Evolutionary conservation across 2,888 invertebrate species (phyloP).

Genomic region (Pandemis cinnamomeana): DNA sequence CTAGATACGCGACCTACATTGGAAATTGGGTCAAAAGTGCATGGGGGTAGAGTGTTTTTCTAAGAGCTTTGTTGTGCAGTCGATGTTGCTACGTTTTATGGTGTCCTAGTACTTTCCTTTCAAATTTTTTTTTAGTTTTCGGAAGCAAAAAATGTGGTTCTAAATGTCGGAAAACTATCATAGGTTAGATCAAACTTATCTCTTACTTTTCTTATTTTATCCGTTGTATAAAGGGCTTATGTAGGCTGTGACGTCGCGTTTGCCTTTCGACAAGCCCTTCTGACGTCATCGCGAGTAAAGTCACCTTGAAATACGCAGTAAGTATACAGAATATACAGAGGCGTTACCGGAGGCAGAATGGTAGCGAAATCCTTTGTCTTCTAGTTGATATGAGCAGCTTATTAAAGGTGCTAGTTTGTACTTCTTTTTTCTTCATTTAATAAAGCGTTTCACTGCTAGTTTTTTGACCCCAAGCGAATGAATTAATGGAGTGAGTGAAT

Average conservation of each 20-base stretch:
- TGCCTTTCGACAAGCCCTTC: neutral
- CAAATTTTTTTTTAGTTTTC: no score
- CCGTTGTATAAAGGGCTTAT: neutral
- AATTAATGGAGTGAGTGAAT: no score
- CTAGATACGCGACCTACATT: constrained; percentile 14
- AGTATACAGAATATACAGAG: neutral
- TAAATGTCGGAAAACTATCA: no score
- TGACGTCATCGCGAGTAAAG: neutral
- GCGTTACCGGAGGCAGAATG: neutral
- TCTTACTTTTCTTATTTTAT: no score
- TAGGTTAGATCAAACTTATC: no score
- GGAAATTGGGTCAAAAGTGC: constrained; percentile 20
- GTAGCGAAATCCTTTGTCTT: neutral
- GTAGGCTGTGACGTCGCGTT: neutral
- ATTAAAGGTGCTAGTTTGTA: no score
- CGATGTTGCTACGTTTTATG: neutral
- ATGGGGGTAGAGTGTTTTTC: constrained; percentile 1
- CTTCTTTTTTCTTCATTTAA: no score
- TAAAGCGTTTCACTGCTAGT: no score
- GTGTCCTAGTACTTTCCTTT: neutral
- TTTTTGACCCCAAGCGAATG: no score
- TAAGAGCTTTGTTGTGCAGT: neutral
- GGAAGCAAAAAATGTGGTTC: no score
- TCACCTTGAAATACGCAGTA: neutral
- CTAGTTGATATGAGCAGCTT: neutral